Evolutionary conservation across 2,888 invertebrate species (phyloP), one percentile per base, ranked within the genome.

Genomic region (Philereme vetulata): DNA sequence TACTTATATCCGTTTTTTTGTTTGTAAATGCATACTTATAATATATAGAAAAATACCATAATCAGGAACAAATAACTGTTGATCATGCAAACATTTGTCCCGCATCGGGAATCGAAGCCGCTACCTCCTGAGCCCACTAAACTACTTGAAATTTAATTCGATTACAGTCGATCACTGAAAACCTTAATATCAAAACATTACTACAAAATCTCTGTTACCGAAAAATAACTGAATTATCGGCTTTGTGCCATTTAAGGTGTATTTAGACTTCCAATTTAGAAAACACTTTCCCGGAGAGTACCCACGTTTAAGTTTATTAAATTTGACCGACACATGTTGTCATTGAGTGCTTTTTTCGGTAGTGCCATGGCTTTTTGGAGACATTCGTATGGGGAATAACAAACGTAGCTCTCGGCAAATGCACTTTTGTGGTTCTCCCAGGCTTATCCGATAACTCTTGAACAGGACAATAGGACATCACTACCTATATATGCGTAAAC

Each of bases 261-360:
- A 66, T 74, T 74, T 70, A 67, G 56, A 10, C 42, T n/a, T 40
- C 51, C 59, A 53, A 61, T 69, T 59, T 50, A 65, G 42, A 61
- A 53, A 55, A 52, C 63, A 62, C 58, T 65, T 57, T 47, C 36
- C 45, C 60, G 54, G 62, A 65, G 64, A 58, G 60, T 55, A 56
- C 33, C 57, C 67, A 62, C 56, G 65, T 66, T 46, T 65, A 60
- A 51, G 54, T 71, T 83, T 82, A 85, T 85, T 80, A 78, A 81
- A 82, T 85, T 85, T 79, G 70, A 63, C 66, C 68, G 64, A 73
- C 83, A 77, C 78, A 78, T 77, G 80, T 79, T 72, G 62, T 64
- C 70, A 68, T 70, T 68, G 79, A 82, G 76, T 74, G 80, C 75
- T 75, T 74, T 74, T 72, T 73, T 72, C 71, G 52, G 69, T 64